phyloP scores from a whole-genome alignment of 2,113 vertebrate species.

The Dipodomys merriami region DNA sequence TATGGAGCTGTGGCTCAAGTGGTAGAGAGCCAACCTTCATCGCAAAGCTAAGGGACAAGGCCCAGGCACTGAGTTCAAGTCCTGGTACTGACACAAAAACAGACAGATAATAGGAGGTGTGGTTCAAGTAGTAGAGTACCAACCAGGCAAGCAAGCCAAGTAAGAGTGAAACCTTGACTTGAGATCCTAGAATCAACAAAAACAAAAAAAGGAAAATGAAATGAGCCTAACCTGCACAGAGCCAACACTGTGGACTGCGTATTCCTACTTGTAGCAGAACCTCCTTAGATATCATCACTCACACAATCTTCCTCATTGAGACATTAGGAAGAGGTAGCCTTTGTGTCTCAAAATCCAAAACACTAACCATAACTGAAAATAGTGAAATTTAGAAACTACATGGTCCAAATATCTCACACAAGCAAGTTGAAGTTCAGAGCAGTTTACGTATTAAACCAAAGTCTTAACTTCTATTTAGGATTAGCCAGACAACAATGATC shows the following conservation, averaged over 20 bases:
- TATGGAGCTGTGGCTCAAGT: no score
- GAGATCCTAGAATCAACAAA: no score
- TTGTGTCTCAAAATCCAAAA: background rate
- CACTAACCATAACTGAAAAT: background rate
- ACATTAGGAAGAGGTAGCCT: background rate
- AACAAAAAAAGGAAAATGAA: background rate
- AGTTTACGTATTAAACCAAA: background rate
- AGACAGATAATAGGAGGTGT: no score
- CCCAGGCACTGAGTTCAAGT: no score
- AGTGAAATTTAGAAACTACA: background rate
- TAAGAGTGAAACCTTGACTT: no score
- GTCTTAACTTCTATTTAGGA: slow-evolving; percentile 23
- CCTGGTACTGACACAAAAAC: background rate
- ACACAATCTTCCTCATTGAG: background rate
- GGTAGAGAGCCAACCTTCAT: no score
- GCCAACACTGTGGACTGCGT: background rate
- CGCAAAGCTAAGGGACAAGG: no score
- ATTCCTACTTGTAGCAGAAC: background rate
- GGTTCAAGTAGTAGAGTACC: no score
- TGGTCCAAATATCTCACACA: background rate
- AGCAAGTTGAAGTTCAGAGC: background rate
- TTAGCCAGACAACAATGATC: background rate
- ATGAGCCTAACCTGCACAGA: background rate
- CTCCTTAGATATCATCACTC: background rate
- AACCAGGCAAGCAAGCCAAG: no score